Percentiles rank a stretch among this genome's conserved stretches.
Evolutionary conservation across 1,140 invertebrate genomes (phyloP).

Genomic region (Apolygus lucorum): DNA sequence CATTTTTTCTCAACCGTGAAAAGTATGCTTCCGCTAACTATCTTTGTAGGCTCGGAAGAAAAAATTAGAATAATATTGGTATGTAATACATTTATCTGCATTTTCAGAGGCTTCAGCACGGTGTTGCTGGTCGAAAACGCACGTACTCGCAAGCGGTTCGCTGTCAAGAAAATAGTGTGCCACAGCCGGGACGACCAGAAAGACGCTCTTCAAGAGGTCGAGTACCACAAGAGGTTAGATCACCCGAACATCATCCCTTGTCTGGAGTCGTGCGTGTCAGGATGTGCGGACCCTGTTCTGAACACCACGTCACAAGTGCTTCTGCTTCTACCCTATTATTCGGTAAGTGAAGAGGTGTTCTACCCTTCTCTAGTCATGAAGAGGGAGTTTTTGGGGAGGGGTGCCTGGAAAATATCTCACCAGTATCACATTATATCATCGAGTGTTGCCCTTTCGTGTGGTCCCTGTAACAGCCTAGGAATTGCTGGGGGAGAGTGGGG

Average conservation of each 20-base stretch:
- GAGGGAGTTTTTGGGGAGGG: background rate
- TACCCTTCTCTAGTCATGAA: background rate
- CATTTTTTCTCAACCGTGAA: too few relatives aligned
- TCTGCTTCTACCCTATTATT: constrained; percentile 69
- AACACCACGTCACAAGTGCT: constrained; percentile 64
- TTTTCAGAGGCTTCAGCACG: constrained; percentile 69
- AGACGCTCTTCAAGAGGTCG: constrained; percentile 62
- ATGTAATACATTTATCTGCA: too few relatives aligned
- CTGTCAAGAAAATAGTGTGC: constrained; percentile 72
- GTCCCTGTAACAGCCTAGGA: too few relatives aligned
- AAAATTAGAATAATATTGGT: too few relatives aligned
- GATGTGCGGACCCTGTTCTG: constrained; percentile 53
- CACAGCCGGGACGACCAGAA: constrained; percentile 70
- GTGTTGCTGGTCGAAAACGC: constrained; percentile 69
- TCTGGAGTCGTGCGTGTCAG: constrained; percentile 57
- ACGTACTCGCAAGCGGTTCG: constrained; percentile 60
- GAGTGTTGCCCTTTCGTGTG: too few relatives aligned
- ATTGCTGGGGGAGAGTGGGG: too few relatives aligned
- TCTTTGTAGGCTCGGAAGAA: too few relatives aligned
- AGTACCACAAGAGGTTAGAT: constrained; percentile 58
- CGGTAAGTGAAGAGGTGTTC: constrained; percentile 47
- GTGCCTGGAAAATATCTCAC: too few relatives aligned
- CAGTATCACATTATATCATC: too few relatives aligned
- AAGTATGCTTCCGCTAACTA: too few relatives aligned
- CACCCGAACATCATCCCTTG: constrained; percentile 72